These are phyloP conservation scores for Galagoides demidoff DNA, from an alignment of 2,797 vertebrate genomes.

Conservation along the genomic window DNA sequence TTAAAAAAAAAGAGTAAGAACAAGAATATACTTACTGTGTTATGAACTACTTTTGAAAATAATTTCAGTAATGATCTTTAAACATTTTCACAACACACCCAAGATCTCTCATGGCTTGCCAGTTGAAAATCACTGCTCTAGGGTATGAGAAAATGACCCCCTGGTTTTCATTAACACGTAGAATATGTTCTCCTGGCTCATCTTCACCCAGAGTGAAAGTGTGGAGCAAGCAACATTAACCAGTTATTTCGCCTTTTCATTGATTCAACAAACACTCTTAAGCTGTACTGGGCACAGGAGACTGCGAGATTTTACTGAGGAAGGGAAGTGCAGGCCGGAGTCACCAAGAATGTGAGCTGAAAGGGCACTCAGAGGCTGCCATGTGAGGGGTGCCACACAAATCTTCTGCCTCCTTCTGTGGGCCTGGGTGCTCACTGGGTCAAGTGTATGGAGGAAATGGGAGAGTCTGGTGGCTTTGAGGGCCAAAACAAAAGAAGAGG, in stretches of 20 bases:
- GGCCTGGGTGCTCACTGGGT: neutral
- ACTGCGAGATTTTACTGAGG: neutral
- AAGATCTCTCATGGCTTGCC: too few species aligned
- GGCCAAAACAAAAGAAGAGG: neutral
- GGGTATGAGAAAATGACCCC: neutral
- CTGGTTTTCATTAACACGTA: neutral
- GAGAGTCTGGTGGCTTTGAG: neutral
- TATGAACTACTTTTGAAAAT: too few species aligned
- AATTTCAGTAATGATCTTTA: too few species aligned
- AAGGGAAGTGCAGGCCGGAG: neutral
- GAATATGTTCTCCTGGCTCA: neutral
- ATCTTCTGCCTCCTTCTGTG: neutral
- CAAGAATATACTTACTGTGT: too few species aligned
- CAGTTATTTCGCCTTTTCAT: neutral
- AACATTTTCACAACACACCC: too few species aligned
- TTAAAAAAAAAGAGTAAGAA: too few species aligned
- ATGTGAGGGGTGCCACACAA: fast-evolving
- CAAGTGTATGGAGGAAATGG: neutral
- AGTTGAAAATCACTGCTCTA: neutral
- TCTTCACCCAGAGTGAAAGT: neutral
- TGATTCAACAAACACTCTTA: neutral
- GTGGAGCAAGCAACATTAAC: neutral
- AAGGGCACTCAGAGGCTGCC: neutral
- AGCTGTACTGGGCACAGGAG: neutral
- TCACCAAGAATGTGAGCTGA: neutral